Percentiles rank a stretch among this genome's conserved stretches.
Evolutionary conservation across 2,797 vertebrate genomes (phyloP).

Genomic region (Cyclura pinguis): DNA sequence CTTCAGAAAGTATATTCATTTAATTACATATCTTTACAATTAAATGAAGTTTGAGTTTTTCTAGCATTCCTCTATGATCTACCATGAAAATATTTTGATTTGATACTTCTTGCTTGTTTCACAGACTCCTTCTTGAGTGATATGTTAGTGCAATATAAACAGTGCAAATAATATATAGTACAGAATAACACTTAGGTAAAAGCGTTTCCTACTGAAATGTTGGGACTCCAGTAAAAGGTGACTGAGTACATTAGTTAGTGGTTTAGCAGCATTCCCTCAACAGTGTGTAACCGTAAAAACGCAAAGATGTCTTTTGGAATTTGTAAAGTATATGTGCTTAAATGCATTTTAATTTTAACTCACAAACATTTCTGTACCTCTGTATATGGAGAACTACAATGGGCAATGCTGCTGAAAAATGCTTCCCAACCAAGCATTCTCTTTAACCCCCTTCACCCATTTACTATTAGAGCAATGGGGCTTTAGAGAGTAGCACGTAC

Average conservation of each 20-base stretch:
- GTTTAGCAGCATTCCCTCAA: too few species aligned
- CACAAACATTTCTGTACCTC: too few species aligned
- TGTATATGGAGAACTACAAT: too few species aligned
- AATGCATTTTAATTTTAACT: too few species aligned
- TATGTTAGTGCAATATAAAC: conserved; percentile 11
- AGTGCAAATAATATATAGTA: neutral
- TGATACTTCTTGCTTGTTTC: conserved; percentile 3
- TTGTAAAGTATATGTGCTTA: too few species aligned
- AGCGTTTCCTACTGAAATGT: neutral
- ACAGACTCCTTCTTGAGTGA: neutral
- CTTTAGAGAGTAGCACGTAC: too few species aligned
- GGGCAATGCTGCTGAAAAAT: too few species aligned
- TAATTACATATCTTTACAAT: neutral
- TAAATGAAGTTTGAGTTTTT: neutral
- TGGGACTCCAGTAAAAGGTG: neutral
- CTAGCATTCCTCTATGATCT: neutral
- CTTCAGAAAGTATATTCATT: conserved; percentile 25
- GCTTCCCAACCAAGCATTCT: too few species aligned
- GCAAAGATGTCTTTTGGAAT: too few species aligned
- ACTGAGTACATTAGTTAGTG: neutral
- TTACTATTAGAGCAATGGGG: too few species aligned
- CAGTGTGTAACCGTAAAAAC: too few species aligned
- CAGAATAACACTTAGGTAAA: neutral
- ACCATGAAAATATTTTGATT: neutral
- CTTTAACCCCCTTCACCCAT: too few species aligned